A percentile compares a stretch with the other conserved stretches of the same genome.
phyloP scores from a whole-genome alignment of 1,140 invertebrate species.

The Panagrolaimus sp. region DNA sequence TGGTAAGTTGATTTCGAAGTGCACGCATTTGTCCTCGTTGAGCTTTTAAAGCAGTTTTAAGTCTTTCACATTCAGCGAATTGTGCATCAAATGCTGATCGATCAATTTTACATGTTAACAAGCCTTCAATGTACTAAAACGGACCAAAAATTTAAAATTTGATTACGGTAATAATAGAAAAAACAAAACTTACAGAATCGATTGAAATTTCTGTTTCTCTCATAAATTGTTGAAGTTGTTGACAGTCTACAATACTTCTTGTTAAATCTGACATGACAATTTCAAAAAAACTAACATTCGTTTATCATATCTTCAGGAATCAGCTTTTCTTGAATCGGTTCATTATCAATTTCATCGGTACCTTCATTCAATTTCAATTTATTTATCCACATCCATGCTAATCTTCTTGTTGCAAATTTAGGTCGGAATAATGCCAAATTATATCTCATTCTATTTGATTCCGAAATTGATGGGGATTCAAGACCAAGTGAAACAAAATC shows the following conservation, averaged over 20 bases:
- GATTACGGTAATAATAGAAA: not conserved
- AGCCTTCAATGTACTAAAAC: slow-evolving; percentile 1
- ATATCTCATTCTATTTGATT: not conserved
- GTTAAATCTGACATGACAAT: not conserved
- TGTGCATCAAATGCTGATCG: not conserved
- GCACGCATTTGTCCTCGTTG: not conserved
- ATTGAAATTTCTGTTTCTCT: not conserved
- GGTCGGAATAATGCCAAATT: slow-evolving; percentile 3
- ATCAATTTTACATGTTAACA: not conserved
- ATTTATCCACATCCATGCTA: slow-evolving; percentile 7
- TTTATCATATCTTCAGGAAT: no score
- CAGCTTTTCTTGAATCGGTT: not conserved
- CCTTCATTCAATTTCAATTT: slow-evolving; percentile 3
- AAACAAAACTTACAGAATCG: not conserved
- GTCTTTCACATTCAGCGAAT: not conserved
- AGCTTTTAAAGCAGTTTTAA: not conserved
- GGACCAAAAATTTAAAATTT: not conserved
- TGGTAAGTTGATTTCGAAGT: not conserved
- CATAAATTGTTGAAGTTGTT: slow-evolving; percentile 1
- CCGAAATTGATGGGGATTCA: not conserved
- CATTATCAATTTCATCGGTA: not conserved
- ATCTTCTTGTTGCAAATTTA: not conserved
- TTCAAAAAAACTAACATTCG: not conserved
- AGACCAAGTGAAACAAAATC: not conserved
- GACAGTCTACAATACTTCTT: not conserved